Evolutionary conservation across 2,888 invertebrate genomes (phyloP).

Genomic region (Tenthredo scrophulariae): DNA sequence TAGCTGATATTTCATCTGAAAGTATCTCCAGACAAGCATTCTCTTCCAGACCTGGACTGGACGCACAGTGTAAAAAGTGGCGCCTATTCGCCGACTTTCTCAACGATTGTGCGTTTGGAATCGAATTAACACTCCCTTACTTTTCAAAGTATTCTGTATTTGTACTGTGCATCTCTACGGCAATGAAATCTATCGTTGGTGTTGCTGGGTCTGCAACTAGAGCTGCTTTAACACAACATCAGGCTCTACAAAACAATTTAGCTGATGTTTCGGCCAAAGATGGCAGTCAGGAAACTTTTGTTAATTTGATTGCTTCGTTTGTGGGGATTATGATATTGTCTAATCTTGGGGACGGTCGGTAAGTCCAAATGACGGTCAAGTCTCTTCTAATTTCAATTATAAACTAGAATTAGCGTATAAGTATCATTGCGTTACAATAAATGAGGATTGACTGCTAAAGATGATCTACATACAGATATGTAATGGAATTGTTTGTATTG

Average conservation of each 20-base stretch:
- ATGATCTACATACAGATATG: slow-evolving; percentile 80
- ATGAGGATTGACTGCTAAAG: slow-evolving; percentile 50
- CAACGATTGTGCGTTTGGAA: slow-evolving; percentile 93
- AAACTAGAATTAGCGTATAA: background rate
- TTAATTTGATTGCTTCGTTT: slow-evolving; percentile 93
- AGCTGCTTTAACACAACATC: slow-evolving; percentile 95
- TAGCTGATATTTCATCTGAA: slow-evolving; percentile 38
- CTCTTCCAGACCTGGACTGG: slow-evolving; percentile 84
- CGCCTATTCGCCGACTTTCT: slow-evolving; percentile 94
- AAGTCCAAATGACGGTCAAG: slow-evolving; percentile 66
- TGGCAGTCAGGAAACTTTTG: slow-evolving; percentile 97
- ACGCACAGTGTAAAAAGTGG: slow-evolving; percentile 97
- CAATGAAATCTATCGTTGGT: slow-evolving; percentile 90
- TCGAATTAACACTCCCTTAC: slow-evolving; percentile 91
- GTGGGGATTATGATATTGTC: slow-evolving; percentile 88
- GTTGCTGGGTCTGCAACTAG: slow-evolving; percentile 93
- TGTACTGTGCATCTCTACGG: slow-evolving; percentile 86
- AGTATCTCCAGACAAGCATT: background rate
- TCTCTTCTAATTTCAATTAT: background rate
- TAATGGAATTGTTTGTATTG: slow-evolving; percentile 86
- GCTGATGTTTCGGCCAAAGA: slow-evolving; percentile 97
- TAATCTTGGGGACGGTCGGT: slow-evolving; percentile 81
- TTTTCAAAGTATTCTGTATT: slow-evolving; percentile 83
- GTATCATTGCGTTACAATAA: background rate
- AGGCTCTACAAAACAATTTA: slow-evolving; percentile 92